Evolutionary conservation across 1,140 invertebrate species (phyloP), one percentile per base, ranked within the genome.

Genomic region (Cardiocondyla obscurior): DNA sequence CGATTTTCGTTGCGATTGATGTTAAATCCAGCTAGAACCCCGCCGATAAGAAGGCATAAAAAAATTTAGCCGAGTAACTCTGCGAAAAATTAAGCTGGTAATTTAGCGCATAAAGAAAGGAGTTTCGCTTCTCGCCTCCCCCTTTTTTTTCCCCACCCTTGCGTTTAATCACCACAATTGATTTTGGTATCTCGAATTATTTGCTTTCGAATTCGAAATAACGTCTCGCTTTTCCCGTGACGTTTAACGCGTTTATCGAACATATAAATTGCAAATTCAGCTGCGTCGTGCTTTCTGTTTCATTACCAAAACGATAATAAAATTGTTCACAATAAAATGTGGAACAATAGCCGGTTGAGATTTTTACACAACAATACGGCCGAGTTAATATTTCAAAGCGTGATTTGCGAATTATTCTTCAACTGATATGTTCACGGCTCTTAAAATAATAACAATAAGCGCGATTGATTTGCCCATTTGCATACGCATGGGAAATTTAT

Each of bases 401-500:
- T 30, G 19, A 67, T 28, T n/a, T 25, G 22, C 30, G 8, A 60
- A 44, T 7, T 14, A 76, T 64, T 2, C 39, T 42, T 5, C n/a
- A 49, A 76, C 19, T 3, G 28, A 33, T 22, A 49, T 36, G 25
- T 53, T 22, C 28, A 7, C 65, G 25, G 22, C 44, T 19, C 33
- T 39, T 28, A 33, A 42, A 49, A 16, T 19, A 39, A 49, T 51
- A 76, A 64, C 6, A 10, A 42, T 57, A 76, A 76, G 2, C 1
- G 4, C 64, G 65, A 65, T 77, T 3, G 44, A 16, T 51, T 77
- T 42, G 58, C 19, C 30, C 10, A 51, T 62, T 74, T 39, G 33
- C 44, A 77, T 42, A 51, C 19, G 57, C 58, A 60, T 55, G 22
- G 14, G 73, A 22, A 64, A 77, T 77, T 77, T 67, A 77, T 77